phyloP scores from a whole-genome alignment of 2,888 invertebrate species.

The Nomada hirtipes region DNA sequence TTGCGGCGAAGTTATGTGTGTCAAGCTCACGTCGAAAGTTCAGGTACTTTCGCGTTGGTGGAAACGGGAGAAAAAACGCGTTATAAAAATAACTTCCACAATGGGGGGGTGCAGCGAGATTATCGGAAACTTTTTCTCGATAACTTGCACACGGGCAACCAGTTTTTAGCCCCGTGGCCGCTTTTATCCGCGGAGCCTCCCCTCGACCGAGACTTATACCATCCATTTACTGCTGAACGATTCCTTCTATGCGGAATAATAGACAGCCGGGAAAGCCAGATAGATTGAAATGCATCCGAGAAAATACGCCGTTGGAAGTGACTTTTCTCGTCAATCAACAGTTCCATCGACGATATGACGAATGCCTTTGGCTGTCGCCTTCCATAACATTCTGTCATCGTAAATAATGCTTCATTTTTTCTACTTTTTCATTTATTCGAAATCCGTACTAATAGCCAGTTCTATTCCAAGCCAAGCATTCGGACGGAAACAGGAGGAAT shows the following conservation, averaged over 20 bases:
- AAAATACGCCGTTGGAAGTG: constrained; percentile 28
- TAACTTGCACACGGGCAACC: not conserved
- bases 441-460: not conserved
- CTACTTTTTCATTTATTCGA: not conserved
- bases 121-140: constrained; percentile 13
- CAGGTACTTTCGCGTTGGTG: not conserved
- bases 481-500: not conserved
- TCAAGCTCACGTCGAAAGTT: not conserved
- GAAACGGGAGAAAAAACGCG: not conserved
- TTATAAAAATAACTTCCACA: not conserved
- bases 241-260: constrained; percentile 48
- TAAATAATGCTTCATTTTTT: not conserved
- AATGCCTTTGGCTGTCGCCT: not conserved
- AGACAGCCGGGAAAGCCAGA: constrained; percentile 45
- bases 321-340: constrained; percentile 38
- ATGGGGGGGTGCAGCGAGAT: not conserved
- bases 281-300: constrained; percentile 35
- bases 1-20: too few relatives aligned
- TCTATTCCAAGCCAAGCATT: not conserved
- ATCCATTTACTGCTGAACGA: constrained; percentile 35
- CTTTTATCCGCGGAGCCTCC: constrained; percentile 17
- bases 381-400: not conserved
- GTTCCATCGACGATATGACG: constrained; percentile 10
- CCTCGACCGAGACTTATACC: constrained; percentile 28
- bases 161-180: constrained; percentile 12